Conservation (phyloP, 2,797 vertebrate species). For the Perodicticus potto region DNA sequence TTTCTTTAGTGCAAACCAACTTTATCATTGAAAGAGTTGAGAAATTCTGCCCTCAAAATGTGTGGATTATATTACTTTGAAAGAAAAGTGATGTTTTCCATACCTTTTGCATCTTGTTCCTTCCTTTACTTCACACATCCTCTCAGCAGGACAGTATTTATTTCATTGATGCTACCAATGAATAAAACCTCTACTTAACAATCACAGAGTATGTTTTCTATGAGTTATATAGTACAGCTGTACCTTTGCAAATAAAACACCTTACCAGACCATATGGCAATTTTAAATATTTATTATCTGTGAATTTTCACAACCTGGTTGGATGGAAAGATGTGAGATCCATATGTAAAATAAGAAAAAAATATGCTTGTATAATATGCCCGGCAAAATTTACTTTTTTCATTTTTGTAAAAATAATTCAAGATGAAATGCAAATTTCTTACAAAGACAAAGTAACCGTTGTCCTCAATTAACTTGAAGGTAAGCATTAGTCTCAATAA, state of each 20-base stretch:
- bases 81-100: background rate
- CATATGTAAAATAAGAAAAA: background rate
- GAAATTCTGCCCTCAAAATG: background rate
- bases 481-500: slow-evolving; percentile 11
- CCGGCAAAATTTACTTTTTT: background rate
- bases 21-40: background rate
- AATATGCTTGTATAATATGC: background rate
- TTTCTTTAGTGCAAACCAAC: background rate
- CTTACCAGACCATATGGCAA: background rate
- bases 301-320: background rate
- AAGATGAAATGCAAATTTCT: background rate
- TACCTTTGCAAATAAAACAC: background rate
- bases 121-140: background rate
- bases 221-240: background rate
- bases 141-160: background rate
- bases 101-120: background rate
- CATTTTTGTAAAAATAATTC: background rate
- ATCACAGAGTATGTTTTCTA: background rate
- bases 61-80: background rate
- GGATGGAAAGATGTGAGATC: background rate
- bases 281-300: slow-evolving; percentile 3
- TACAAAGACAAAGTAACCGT: slow-evolving; percentile 19
- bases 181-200: background rate
- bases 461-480: background rate
- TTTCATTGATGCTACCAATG: background rate